Evolutionary conservation across 1,140 invertebrate genomes (phyloP), one percentile per base, ranked within the genome.

Genomic region (Drosophila saltans): DNA sequence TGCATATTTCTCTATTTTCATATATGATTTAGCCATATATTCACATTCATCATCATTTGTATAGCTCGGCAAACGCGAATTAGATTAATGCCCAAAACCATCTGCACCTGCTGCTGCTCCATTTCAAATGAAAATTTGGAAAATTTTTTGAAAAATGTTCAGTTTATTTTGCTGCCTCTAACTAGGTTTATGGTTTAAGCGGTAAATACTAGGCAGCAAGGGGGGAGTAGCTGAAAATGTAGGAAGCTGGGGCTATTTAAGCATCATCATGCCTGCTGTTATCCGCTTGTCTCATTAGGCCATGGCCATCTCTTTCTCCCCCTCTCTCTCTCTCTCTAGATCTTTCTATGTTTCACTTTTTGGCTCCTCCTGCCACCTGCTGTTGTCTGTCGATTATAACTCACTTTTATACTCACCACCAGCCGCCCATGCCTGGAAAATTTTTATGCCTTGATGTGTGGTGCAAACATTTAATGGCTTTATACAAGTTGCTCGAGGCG

Each of bases 391-490:
- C 61, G 62, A 72, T 72, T 72, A 69, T 62, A 52, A 62, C 39
- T 66, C 62, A 60, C 41, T 66, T 66, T 59, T 66, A 68, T 76
- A 43, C 48, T 60, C 55, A 66, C 45, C 65, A 52, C 48, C 43
- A 26, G 28, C 33, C 30, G 30, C 52, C 55, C 64, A 48, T 33
- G 48, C 39, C 39, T 60, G 55, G 52, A 69, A 28, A 60, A 78
- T 78, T 86, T 85, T 81, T 86, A 74, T 66, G 60, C 56, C 57
- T 28, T 63, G 24, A 59, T 77, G 70, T 77, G 77, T 74, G 59
- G 66, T 69, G 66, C 72, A 86, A 86, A 66, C 71, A 81, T 81
- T 81, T 81, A 86, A 86, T 84, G 74, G 78, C 67, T 84, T 72
- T 69, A 85, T 78, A 69, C 58, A 81, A 78, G 64, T 45, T 59